Evolutionary conservation across 2,113 vertebrate species (phyloP).

Genomic region (Albula glossodonta): DNA sequence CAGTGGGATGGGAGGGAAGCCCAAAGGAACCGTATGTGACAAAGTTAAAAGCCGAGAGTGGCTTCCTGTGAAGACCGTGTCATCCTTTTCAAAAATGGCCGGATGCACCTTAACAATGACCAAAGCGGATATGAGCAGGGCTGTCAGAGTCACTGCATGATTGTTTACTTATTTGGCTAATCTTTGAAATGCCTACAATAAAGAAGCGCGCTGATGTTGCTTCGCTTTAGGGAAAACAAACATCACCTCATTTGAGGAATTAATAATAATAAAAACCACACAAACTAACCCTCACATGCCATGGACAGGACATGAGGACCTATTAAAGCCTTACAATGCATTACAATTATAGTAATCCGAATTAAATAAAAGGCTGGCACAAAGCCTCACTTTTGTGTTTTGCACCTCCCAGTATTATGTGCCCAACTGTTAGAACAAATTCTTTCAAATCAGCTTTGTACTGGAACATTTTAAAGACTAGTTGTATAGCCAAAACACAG

Average conservation of each 20-base stretch:
- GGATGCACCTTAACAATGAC: constrained; percentile 21
- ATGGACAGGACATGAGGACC: not conserved
- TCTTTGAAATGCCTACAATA: not conserved
- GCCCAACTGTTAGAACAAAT: constrained; percentile 29
- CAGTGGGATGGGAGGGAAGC: constrained; percentile 3
- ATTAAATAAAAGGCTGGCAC: too few relatives aligned
- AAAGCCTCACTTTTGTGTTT: constrained; percentile 16
- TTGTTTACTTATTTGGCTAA: not conserved
- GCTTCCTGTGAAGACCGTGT: constrained; percentile 14
- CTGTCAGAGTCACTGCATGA: not conserved
- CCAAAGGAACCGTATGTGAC: constrained; percentile 5
- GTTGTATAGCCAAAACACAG: too few relatives aligned
- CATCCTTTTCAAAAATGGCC: constrained; percentile 9
- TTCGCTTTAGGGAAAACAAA: not conserved
- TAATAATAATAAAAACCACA: not conserved
- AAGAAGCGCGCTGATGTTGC: not conserved
- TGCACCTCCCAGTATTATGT: constrained; percentile 29
- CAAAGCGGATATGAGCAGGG: not conserved
- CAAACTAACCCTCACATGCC: not conserved
- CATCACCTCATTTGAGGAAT: not conserved
- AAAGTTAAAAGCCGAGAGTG: constrained; percentile 9
- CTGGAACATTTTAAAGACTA: not conserved
- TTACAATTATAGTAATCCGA: too few relatives aligned
- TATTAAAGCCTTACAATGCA: not conserved
- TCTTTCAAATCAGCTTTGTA: constrained; percentile 30